A percentile compares a stretch with the other conserved stretches of the same genome.
phyloP scores from a whole-genome alignment of 2,888 invertebrate genomes.

The Lobophora halterata region DNA sequence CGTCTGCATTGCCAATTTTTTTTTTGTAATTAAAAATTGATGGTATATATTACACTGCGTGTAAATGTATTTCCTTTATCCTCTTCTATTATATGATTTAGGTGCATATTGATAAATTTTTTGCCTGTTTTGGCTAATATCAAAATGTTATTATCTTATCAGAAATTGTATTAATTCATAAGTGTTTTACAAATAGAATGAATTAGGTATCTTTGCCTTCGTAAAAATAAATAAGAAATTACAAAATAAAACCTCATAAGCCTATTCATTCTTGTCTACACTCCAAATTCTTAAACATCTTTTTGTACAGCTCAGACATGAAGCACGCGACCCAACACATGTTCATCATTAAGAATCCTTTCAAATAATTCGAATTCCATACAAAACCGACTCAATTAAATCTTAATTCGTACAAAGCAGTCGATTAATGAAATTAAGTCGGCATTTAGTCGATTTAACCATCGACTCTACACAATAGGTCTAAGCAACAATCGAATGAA shows the following conservation, averaged over 20 bases:
- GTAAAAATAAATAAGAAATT: conserved; percentile 1
- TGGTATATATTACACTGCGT: too few species aligned
- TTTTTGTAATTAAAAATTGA: too few species aligned
- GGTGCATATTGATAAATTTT: too few species aligned
- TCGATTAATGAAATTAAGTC: conserved; percentile 81
- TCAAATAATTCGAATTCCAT: conserved; percentile 69
- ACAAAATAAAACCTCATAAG: not conserved
- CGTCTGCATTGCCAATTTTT: too few species aligned
- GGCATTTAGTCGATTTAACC: conserved; percentile 76
- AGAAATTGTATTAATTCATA: too few species aligned
- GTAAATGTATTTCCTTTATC: too few species aligned
- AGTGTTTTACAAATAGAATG: too few species aligned
- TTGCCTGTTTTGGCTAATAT: too few species aligned
- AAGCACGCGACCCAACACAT: conserved; percentile 57
- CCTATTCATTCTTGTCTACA: conserved; percentile 9
- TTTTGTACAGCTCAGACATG: conserved; percentile 26
- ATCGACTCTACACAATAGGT: conserved; percentile 66
- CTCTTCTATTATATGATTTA: too few species aligned
- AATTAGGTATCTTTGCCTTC: not conserved
- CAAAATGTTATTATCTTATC: too few species aligned
- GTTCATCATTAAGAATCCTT: conserved; percentile 65
- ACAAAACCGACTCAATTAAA: conserved; percentile 77
- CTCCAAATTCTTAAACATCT: conserved; percentile 5
- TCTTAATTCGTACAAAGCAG: conserved; percentile 77
- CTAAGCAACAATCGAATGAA: conserved; percentile 76